Conservation (phyloP, 2,113 vertebrate species). For the Chaetodon trifascialis region DNA sequence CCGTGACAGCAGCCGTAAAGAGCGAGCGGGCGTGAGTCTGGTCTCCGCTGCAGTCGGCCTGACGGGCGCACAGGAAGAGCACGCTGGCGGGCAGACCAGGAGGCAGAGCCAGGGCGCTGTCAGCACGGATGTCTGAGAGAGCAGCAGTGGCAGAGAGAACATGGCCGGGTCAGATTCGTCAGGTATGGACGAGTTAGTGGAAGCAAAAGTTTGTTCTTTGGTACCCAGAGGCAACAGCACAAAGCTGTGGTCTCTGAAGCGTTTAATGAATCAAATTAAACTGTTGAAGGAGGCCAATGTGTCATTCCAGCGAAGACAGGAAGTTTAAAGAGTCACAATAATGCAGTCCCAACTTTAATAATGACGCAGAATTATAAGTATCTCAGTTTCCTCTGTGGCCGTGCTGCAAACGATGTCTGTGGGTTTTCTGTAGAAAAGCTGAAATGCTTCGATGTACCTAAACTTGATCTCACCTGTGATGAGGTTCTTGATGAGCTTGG, state of each 20-base stretch:
- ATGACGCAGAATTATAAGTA: too few relatives aligned
- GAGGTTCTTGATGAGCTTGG: slow-evolving; percentile 85
- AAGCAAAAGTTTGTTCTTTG: slow-evolving; percentile 4
- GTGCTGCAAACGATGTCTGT: neutral
- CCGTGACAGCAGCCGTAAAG: slow-evolving; percentile 66
- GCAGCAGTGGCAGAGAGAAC: slow-evolving; percentile 3
- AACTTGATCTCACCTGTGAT: slow-evolving; percentile 81
- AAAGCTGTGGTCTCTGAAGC: neutral
- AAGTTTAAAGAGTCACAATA: neutral
- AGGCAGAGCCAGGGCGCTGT: slow-evolving; percentile 69
- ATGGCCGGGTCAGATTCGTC: slow-evolving; percentile 17
- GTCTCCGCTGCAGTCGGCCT: slow-evolving; percentile 77
- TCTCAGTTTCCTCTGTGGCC: too few relatives aligned
- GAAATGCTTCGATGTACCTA: neutral
- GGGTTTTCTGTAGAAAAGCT: neutral
- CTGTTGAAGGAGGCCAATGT: neutral
- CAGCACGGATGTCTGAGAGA: slow-evolving; percentile 80
- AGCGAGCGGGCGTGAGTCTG: slow-evolving; percentile 67
- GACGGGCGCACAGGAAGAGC: slow-evolving; percentile 85
- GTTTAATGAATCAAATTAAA: too few relatives aligned
- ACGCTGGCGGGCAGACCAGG: slow-evolving; percentile 82
- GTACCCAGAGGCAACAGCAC: neutral
- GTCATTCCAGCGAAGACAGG: neutral
- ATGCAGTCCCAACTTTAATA: neutral
- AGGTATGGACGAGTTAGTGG: neutral